phyloP scores from a whole-genome alignment of 2,888 invertebrate genomes.

The Lycaena phlaeas region DNA sequence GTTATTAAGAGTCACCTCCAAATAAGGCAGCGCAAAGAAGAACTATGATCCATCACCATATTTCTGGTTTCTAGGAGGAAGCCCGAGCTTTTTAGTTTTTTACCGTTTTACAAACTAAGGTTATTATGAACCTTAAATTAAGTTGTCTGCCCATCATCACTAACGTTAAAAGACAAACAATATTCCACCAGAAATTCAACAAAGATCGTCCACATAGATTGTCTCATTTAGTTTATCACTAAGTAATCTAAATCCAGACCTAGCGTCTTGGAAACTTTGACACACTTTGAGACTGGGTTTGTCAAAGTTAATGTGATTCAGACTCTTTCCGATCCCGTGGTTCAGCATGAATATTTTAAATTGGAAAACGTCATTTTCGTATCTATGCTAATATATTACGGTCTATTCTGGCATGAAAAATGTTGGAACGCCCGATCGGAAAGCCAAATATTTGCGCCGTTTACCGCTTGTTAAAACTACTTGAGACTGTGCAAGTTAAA shows the following conservation, averaged over 20 bases:
- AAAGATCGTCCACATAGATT: too few species aligned
- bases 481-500: conserved; percentile 32
- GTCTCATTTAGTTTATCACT: too few species aligned
- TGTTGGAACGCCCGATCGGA: conserved; percentile 16
- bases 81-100: too few species aligned
- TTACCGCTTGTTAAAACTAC: conserved; percentile 34
- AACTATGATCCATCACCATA: too few species aligned
- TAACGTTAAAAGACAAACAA: too few species aligned
- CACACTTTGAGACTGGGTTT: conserved; percentile 14
- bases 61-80: too few species aligned
- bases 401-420: conserved; percentile 14
- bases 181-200: too few species aligned
- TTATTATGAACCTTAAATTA: too few species aligned
- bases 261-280: conserved; percentile 12
- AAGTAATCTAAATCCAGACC: not conserved
- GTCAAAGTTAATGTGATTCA: conserved; percentile 15
- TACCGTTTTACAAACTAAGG: too few species aligned
- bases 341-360: conserved; percentile 15
- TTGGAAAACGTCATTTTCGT: conserved; percentile 12
- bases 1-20: too few species aligned
- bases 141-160: too few species aligned
- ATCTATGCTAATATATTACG: conserved; percentile 16
- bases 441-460: conserved; percentile 31
- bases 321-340: conserved; percentile 16
- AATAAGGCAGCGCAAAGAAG: too few species aligned